phyloP scores from a whole-genome alignment of 2,113 vertebrate species.

The Dissostichus mawsoni region DNA sequence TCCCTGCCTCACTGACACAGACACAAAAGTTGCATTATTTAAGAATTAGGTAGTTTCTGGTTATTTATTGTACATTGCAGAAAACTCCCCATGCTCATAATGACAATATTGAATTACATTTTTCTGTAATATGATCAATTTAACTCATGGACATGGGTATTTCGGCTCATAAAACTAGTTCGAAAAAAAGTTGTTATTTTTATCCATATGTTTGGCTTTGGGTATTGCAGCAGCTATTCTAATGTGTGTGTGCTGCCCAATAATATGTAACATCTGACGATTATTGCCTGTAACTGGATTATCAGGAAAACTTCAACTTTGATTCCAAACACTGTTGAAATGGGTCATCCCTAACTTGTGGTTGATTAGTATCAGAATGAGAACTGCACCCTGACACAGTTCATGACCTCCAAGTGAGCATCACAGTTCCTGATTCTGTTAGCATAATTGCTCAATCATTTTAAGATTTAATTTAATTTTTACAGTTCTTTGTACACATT shows the following conservation, averaged over 20 bases:
- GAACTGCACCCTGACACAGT: neutral
- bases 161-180: conserved; percentile 5
- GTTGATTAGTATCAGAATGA: neutral
- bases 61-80: conserved; percentile 22
- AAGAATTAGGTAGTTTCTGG: conserved; percentile 34
- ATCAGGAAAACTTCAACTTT: conserved; percentile 1
- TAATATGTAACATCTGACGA: conserved; percentile 29
- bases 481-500: neutral
- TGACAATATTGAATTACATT: conserved; percentile 58
- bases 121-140: conserved; percentile 57
- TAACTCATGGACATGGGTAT: conserved; percentile 2
- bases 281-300: neutral
- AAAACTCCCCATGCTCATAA: conserved; percentile 25
- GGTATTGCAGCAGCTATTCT: conserved; percentile 11
- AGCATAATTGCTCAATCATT: too few relatives aligned
- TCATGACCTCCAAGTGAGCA: too few relatives aligned
- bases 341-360: neutral
- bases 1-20: conserved; percentile 53
- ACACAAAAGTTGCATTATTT: conserved; percentile 63
- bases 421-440: too few relatives aligned
- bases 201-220: neutral
- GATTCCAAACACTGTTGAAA: neutral
- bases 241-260: neutral
- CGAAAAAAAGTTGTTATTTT: neutral
- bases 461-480: too few relatives aligned